Evolutionary conservation across 2,888 invertebrate species (phyloP).

Genomic region (Scotopteryx bipunctaria): DNA sequence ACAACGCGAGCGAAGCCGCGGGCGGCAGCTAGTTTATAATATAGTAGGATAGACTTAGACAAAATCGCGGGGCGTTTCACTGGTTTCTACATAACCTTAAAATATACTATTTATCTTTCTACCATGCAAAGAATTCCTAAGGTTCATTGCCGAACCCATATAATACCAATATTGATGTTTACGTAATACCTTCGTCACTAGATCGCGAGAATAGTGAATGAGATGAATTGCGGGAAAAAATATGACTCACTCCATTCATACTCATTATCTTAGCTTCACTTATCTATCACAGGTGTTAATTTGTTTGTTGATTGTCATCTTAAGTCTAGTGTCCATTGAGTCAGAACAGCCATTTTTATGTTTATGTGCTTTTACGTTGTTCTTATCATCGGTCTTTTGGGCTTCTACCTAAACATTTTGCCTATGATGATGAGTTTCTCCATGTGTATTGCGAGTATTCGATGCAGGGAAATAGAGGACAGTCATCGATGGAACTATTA

Average conservation of each 20-base stretch:
- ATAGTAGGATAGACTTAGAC: too few species aligned
- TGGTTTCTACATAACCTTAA: not conserved
- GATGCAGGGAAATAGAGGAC: too few species aligned
- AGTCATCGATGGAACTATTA: too few species aligned
- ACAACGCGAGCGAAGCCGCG: too few species aligned
- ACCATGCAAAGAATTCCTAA: not conserved
- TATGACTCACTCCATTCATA: slow-evolving; percentile 55
- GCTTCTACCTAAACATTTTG: too few species aligned
- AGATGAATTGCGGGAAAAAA: slow-evolving; percentile 47
- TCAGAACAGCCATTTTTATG: too few species aligned
- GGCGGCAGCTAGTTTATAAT: too few species aligned
- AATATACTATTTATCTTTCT: not conserved
- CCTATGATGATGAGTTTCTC: too few species aligned
- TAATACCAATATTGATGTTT: slow-evolving; percentile 19
- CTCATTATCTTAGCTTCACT: slow-evolving; percentile 40
- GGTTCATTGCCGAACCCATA: slow-evolving; percentile 9
- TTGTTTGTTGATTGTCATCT: slow-evolving; percentile 35
- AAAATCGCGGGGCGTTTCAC: too few species aligned
- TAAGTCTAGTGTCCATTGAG: slow-evolving; percentile 2
- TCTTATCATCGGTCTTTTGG: too few species aligned
- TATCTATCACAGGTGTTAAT: slow-evolving; percentile 43
- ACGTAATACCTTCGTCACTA: slow-evolving; percentile 26
- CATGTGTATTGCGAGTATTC: too few species aligned
- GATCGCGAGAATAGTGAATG: slow-evolving; percentile 42
- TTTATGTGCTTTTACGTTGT: too few species aligned